phyloP scores from a whole-genome alignment of 2,888 invertebrate genomes.

The Leistus spinibarbis region DNA sequence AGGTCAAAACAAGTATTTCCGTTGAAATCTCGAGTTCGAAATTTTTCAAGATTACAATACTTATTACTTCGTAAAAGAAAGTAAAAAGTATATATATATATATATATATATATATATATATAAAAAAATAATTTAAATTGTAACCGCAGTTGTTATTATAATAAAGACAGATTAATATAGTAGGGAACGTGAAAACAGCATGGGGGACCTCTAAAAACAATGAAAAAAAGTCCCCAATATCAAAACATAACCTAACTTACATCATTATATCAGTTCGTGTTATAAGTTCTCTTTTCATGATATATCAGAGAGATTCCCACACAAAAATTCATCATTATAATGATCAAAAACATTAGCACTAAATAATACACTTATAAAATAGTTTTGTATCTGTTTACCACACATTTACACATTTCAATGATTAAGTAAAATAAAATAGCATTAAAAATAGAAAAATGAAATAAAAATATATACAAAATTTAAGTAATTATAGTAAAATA shows the following conservation, averaged over 20 bases:
- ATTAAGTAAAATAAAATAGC: background rate
- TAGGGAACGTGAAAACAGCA: background rate
- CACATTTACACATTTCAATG: background rate
- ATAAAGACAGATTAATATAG: background rate
- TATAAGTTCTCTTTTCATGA: conserved; percentile 46
- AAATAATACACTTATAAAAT: background rate
- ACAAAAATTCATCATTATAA: conserved; percentile 57
- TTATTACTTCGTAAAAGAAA: too few relatives aligned
- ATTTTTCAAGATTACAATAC: too few relatives aligned
- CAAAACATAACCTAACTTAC: background rate
- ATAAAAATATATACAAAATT: conserved; percentile 20
- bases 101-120: too few relatives aligned
- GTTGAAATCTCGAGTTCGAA: too few relatives aligned
- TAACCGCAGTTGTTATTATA: too few relatives aligned
- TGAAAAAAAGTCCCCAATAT: background rate
- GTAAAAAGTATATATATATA: too few relatives aligned
- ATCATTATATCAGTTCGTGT: conserved; percentile 45
- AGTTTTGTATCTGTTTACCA: conserved; percentile 17
- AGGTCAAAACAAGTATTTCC: too few relatives aligned
- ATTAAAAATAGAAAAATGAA: conserved; percentile 25
- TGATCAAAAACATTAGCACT: conserved; percentile 47
- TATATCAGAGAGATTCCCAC: conserved; percentile 66
- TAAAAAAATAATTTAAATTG: too few relatives aligned
- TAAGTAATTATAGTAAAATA: conserved; percentile 42
- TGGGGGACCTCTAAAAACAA: background rate